Evolutionary conservation across 2,797 vertebrate genomes (phyloP).

Genomic region (Helostoma temminkii): DNA sequence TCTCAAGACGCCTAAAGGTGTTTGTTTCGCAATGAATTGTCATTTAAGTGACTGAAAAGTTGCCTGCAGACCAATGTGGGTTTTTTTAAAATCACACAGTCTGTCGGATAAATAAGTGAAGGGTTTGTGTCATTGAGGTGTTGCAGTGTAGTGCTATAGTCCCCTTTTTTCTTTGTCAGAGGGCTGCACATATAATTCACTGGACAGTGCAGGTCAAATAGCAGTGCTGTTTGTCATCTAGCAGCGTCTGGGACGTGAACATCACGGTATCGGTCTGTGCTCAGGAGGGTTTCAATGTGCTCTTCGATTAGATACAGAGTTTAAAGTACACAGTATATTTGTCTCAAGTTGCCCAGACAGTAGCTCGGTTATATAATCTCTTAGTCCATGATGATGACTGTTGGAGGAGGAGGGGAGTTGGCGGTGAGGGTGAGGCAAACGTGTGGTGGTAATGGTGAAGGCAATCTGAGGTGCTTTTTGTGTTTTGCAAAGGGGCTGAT

Average conservation of each 20-base stretch:
- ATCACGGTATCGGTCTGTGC: background rate
- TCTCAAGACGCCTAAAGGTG: background rate
- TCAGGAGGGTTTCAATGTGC: background rate
- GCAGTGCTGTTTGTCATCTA: constrained; percentile 8
- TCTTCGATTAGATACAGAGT: background rate
- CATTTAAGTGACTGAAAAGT: constrained; percentile 11
- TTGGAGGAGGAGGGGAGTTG: background rate
- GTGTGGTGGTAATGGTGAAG: constrained; percentile 11
- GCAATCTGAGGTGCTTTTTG: constrained; percentile 43
- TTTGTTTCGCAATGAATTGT: background rate
- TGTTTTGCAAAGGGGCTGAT: constrained; percentile 36
- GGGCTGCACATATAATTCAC: constrained; percentile 9
- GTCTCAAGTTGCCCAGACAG: constrained; percentile 45
- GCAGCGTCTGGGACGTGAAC: constrained; percentile 12
- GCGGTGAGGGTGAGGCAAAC: background rate
- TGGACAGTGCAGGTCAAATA: constrained; percentile 37
- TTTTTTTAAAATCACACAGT: constrained; percentile 14
- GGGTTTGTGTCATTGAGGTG: constrained; percentile 25
- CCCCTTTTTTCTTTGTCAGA: background rate
- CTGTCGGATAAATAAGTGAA: constrained; percentile 27
- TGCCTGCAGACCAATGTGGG: constrained; percentile 19
- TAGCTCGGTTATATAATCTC: constrained; percentile 58
- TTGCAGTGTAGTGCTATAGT: background rate
- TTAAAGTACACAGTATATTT: constrained; percentile 5
- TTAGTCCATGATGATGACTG: constrained; percentile 34